Evolutionary conservation across 64 coral and sea anemone species (phyloP), one percentile per base, ranked within the genome.

Genomic region (Acropora yongei): DNA sequence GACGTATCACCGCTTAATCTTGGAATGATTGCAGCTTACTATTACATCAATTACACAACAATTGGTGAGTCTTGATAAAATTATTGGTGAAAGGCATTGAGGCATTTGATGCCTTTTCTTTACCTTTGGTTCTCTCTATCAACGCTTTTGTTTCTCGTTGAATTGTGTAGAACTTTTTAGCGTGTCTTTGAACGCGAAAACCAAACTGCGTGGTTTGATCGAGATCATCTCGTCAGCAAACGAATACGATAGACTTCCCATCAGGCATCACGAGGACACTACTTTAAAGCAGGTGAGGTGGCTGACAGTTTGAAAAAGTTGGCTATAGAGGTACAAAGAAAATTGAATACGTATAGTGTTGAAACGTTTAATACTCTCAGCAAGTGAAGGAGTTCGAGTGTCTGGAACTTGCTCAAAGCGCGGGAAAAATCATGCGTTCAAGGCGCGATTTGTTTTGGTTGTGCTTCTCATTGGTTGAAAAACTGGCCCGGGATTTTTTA

Each of bases 21-120:
- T n/a, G 96, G 96, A 14, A 98, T 98, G 96, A 98, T 98, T 47
- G 93, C 96, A 43, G 96, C 96, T 2, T 98, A 98, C 76, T 98
- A 98, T 87, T 98, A 98, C 81, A 98, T 98, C 41, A 98, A 98
- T 61, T 98, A 98, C 57, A 98, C 96, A 12, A 98, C 96, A 1
- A 98, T 98, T 82, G 96, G 96, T 98, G 81, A 93, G 90, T 44
- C 30, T 30, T 30, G 30, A 30, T 30, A 30, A 55, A 5, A 55
- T 7, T 7, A 55, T 30, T 30, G 30, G 30, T 30, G 30, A 30
- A 30, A 30, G 30, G 30, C 30, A 30, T 30, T 30, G 12, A 6
- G 9, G 45, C 41, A 41, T 17, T 87, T 30, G 0, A 55, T 1
- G 7, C 19, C 2, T 76, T 41, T 3, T 41, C 14, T 55, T 77